Evolutionary conservation across 2,888 invertebrate species (phyloP).

Genomic region (Tricholauxania praeusta): DNA sequence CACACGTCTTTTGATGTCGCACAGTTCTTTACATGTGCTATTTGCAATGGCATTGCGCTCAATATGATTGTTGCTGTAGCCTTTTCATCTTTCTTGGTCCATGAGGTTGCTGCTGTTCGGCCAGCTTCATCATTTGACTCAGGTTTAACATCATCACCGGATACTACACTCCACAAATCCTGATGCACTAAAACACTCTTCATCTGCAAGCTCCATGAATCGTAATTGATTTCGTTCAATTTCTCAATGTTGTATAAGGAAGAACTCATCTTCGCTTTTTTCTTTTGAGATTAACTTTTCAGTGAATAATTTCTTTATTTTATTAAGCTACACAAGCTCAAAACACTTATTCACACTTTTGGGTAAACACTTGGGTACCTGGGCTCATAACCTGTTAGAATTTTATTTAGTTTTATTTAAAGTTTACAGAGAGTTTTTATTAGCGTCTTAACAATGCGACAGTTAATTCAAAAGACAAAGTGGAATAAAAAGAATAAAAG

Average conservation of each 20-base stretch:
- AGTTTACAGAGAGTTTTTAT: too few relatives aligned
- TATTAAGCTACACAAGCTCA: too few relatives aligned
- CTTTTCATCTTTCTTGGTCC: too few relatives aligned
- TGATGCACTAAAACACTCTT: constrained; percentile 35
- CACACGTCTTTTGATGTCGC: constrained; percentile 36
- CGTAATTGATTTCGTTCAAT: constrained; percentile 33
- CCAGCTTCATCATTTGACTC: background rate
- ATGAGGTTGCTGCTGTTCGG: background rate
- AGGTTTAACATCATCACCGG: background rate
- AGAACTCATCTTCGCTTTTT: constrained; percentile 24
- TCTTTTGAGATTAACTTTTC: background rate
- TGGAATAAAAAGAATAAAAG: too few relatives aligned
- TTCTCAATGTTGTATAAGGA: constrained; percentile 37
- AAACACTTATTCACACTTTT: too few relatives aligned
- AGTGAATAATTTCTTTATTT: background rate
- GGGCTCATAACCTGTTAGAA: constrained; percentile 18
- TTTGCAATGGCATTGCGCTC: constrained; percentile 44
- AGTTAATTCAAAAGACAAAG: too few relatives aligned
- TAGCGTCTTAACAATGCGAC: too few relatives aligned
- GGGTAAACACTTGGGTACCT: background rate
- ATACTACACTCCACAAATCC: constrained; percentile 35
- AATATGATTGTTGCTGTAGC: too few relatives aligned
- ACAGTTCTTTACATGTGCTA: constrained; percentile 43
- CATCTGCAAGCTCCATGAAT: constrained; percentile 37
- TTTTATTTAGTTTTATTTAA: too few relatives aligned